Conservation (phyloP, 2,888 invertebrate species). For the Yponomeuta evonymella region DNA sequence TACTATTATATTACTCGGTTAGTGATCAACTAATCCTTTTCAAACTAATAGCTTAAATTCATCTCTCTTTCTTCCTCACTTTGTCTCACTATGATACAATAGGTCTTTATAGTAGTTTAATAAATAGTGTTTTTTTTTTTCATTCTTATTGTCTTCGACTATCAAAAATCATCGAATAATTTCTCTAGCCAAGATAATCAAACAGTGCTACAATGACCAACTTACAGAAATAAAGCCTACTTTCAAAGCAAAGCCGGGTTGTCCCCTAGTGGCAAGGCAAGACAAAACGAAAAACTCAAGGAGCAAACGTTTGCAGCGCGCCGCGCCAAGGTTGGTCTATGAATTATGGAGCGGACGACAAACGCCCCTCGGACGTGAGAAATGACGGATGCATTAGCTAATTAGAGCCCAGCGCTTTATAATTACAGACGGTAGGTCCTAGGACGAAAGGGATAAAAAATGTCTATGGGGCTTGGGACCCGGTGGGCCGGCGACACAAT, state of each 20-base stretch:
- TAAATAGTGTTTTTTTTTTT: too few relatives aligned
- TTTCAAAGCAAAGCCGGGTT: not conserved
- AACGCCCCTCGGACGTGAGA: conserved; percentile 22
- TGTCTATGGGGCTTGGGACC: too few relatives aligned
- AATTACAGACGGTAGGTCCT: not conserved
- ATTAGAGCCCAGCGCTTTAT: not conserved
- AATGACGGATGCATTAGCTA: not conserved
- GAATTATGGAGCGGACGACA: conserved; percentile 38
- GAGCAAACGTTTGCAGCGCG: not conserved
- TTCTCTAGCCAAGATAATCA: not conserved
- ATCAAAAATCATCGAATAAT: too few relatives aligned
- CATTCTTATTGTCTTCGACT: too few relatives aligned
- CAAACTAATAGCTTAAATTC: too few relatives aligned
- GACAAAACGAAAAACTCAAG: not conserved
- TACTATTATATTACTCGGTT: too few relatives aligned
- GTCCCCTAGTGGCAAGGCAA: not conserved
- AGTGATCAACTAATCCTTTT: too few relatives aligned
- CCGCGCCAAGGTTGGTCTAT: conserved; percentile 19
- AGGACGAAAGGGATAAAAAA: not conserved
- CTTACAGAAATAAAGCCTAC: not conserved
- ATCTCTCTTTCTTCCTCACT: too few relatives aligned
- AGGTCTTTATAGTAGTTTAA: too few relatives aligned
- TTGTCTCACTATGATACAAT: too few relatives aligned
- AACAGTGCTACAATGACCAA: not conserved
- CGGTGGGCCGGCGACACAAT: too few relatives aligned